These are phyloP conservation scores for Enteromius viviparus DNA, from an alignment of 2,797 vertebrate species.

Conservation along the genomic window DNA sequence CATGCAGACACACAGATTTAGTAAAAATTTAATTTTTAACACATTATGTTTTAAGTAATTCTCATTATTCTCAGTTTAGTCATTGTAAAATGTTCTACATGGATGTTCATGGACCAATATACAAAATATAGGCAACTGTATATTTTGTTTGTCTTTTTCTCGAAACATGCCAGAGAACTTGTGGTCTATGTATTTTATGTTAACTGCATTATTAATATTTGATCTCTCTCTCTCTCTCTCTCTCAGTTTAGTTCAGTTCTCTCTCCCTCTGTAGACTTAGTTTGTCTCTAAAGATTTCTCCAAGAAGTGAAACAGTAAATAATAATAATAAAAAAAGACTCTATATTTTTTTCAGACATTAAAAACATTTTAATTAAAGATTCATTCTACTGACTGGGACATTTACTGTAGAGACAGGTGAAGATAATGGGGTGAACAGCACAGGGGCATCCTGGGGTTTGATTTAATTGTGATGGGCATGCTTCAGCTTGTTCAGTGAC, in stretches of 20 bases:
- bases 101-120: not conserved
- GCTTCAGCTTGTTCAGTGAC: constrained; percentile 63
- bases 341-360: not conserved
- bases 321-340: not conserved
- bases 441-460: constrained; percentile 61
- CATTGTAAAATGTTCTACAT: too few relatives aligned
- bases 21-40: too few relatives aligned
- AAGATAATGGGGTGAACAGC: not conserved
- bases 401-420: not conserved
- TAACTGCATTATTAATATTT: not conserved
- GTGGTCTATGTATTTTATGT: not conserved
- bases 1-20: too few relatives aligned
- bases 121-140: not conserved
- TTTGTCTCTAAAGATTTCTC: not conserved
- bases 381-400: not conserved
- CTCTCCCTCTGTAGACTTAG: too few relatives aligned
- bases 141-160: not conserved
- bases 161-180: not conserved
- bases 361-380: constrained; percentile 22
- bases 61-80: too few relatives aligned
- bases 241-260: too few relatives aligned
- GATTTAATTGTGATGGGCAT: constrained; percentile 70
- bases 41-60: too few relatives aligned
- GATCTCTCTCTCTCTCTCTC: too few relatives aligned
- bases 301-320: not conserved